phyloP scores from a whole-genome alignment of 2,888 invertebrate species.

The Netelia melanura region DNA sequence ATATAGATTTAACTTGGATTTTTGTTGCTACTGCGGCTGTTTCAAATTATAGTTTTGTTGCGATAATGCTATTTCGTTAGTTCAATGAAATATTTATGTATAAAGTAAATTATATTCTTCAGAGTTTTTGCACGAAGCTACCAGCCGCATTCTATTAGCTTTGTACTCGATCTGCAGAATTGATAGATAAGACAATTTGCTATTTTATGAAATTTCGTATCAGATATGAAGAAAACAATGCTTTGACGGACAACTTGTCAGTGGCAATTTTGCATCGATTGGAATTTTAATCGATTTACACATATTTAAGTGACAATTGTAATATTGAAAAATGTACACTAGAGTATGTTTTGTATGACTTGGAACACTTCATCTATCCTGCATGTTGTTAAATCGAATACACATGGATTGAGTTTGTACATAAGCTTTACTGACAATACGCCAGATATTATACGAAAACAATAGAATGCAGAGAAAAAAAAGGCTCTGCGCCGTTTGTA shows the following conservation, averaged over 20 bases:
- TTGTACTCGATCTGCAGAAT: not conserved
- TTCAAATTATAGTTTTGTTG: too few species aligned
- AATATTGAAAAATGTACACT: not conserved
- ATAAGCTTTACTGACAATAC: not conserved
- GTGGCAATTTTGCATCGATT: not conserved
- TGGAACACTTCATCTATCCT: not conserved
- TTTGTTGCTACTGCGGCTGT: too few species aligned
- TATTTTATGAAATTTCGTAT: not conserved
- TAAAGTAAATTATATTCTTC: too few species aligned
- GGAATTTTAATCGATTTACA: not conserved
- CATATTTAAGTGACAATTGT: not conserved
- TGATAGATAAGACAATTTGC: not conserved
- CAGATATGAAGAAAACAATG: too few species aligned
- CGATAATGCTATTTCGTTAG: too few species aligned
- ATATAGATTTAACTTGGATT: too few species aligned
- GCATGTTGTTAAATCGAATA: not conserved
- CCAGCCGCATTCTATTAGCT: not conserved
- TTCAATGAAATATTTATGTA: too few species aligned
- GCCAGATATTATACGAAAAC: not conserved
- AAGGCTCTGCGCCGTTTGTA: not conserved
- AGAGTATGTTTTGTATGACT: not conserved
- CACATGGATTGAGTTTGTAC: not conserved
- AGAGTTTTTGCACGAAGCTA: too few species aligned
- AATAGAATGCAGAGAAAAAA: not conserved
- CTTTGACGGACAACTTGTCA: not conserved